Percentiles rank a stretch among this genome's conserved stretches.
phyloP scores from a whole-genome alignment of 1,140 invertebrate species.

The Rhyzopertha dominica region DNA sequence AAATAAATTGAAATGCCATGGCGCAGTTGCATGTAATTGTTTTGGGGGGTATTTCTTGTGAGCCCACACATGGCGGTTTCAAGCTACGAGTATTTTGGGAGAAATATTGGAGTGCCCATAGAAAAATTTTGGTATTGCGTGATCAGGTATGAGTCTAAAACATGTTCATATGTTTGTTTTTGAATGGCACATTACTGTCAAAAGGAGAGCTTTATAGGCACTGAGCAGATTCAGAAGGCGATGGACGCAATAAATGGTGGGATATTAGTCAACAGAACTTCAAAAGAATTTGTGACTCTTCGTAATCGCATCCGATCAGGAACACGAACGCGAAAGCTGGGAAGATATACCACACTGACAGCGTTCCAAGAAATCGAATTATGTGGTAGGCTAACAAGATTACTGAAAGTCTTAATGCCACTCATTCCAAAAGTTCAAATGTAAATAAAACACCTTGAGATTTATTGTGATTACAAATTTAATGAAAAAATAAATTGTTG shows the following conservation, averaged over 20 bases:
- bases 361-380: background rate
- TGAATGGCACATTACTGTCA: background rate
- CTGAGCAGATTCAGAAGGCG: background rate
- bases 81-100: background rate
- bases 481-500: too few relatives aligned
- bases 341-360: background rate
- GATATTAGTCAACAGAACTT: background rate
- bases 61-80: background rate
- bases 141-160: background rate
- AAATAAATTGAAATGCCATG: too few relatives aligned
- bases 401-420: background rate
- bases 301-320: background rate
- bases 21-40: background rate
- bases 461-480: too few relatives aligned
- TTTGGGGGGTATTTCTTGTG: background rate
- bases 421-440: conserved; percentile 7
- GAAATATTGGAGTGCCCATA: background rate
- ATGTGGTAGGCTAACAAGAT: background rate
- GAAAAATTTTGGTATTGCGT: background rate
- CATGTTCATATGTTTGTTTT: background rate
- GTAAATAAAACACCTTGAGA: too few relatives aligned
- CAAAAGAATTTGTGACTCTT: conserved; percentile 1
- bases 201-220: conserved; percentile 1
- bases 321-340: background rate
- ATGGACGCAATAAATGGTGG: background rate